Conservation (phyloP, 1,140 invertebrate species). For the Myzus persicae region DNA sequence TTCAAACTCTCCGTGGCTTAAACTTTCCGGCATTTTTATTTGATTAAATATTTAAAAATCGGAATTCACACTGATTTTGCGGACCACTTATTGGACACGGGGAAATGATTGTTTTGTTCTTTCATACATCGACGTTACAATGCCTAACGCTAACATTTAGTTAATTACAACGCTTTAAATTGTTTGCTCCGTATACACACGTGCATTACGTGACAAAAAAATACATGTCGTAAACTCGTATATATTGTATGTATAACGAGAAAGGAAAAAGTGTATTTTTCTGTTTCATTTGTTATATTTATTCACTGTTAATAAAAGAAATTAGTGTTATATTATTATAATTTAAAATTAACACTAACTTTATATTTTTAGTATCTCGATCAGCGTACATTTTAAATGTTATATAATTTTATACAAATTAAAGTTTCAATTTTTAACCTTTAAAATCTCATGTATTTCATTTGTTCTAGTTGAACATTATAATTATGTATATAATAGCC, state of each 20-base stretch:
- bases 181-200: not conserved
- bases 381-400: not conserved
- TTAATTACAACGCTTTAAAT: not conserved
- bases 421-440: no score
- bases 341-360: not conserved
- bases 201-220: not conserved
- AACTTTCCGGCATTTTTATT: conserved; percentile 7
- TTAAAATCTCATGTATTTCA: no score
- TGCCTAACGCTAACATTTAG: conserved; percentile 7
- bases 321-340: not conserved
- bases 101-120: not conserved
- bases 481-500: no score
- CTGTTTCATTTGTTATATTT: not conserved
- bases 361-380: not conserved
- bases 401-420: no score
- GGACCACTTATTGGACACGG: conserved; percentile 5
- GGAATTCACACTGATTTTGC: not conserved
- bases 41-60: conserved; percentile 16
- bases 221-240: not conserved
- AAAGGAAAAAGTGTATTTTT: not conserved
- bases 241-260: not conserved
- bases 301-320: not conserved
- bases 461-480: no score
- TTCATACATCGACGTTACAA: not conserved
- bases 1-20: not conserved